These are phyloP conservation scores for Macrotus californicus DNA, from an alignment of 2,113 vertebrate genomes.

Conservation along the genomic window DNA sequence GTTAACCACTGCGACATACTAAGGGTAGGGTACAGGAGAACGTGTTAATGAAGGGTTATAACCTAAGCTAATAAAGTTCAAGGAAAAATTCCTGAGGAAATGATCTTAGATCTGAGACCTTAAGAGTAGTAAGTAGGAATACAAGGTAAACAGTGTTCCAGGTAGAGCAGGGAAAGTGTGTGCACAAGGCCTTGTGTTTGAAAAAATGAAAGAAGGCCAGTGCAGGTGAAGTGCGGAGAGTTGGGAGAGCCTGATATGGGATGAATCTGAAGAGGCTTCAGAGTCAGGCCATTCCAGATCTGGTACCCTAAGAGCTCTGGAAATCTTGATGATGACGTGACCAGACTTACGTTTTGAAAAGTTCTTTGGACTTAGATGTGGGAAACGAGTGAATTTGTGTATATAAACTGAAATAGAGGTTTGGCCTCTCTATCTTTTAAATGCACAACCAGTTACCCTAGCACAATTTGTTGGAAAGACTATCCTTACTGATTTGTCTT, in stretches of 20 bases:
- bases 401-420: background rate
- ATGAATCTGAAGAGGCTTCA: background rate
- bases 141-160: background rate
- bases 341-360: background rate
- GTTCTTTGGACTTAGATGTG: background rate
- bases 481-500: background rate
- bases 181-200: background rate
- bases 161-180: background rate
- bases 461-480: background rate
- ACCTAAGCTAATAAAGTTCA: background rate
- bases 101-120: background rate
- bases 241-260: background rate
- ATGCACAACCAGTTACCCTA: background rate
- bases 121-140: background rate
- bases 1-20: background rate
- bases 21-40: background rate
- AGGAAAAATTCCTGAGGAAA: background rate
- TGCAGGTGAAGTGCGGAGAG: background rate
- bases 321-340: background rate
- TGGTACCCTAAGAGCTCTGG: background rate
- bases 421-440: background rate
- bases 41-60: background rate
- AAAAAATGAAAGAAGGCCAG: background rate
- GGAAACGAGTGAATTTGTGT: background rate
- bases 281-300: background rate